phyloP scores from a whole-genome alignment of 2,113 vertebrate species.

The Perccottus glenii region DNA sequence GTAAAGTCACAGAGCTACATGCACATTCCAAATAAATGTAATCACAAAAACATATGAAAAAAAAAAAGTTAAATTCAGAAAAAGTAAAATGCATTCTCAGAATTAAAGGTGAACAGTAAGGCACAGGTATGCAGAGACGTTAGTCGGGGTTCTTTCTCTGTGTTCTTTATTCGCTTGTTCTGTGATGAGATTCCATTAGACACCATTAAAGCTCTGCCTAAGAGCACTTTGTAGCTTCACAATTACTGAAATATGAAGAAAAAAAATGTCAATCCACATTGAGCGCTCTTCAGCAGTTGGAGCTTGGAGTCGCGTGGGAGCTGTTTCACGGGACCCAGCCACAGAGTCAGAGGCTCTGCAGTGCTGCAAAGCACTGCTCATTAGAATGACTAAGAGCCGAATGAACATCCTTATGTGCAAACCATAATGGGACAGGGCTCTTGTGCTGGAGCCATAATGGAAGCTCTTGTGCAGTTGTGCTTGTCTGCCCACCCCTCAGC shows the following conservation, averaged over 20 bases:
- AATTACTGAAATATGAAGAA: slow-evolving; percentile 64
- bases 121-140: slow-evolving; percentile 41
- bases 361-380: slow-evolving; percentile 59
- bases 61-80: background rate
- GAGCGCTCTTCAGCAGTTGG: slow-evolving; percentile 66
- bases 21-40: background rate
- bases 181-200: slow-evolving; percentile 79
- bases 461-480: slow-evolving; percentile 71
- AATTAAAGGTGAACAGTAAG: slow-evolving; percentile 32
- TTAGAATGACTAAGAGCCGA: slow-evolving; percentile 77
- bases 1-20: too few species aligned
- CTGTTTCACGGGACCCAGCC: slow-evolving; percentile 56
- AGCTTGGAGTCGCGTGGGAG: slow-evolving; percentile 69
- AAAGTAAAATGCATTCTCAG: slow-evolving; percentile 39
- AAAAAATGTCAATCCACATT: slow-evolving; percentile 61
- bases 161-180: slow-evolving; percentile 55
- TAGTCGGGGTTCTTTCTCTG: slow-evolving; percentile 48
- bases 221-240: slow-evolving; percentile 75
- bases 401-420: slow-evolving; percentile 68
- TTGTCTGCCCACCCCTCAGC: slow-evolving; percentile 72
- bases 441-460: slow-evolving; percentile 75
- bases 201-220: slow-evolving; percentile 75
- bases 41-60: background rate
- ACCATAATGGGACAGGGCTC: slow-evolving; percentile 72
- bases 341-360: slow-evolving; percentile 62